These are phyloP conservation scores for Perithous albicinctus DNA, from an alignment of 2,888 invertebrate species.

Conservation along the genomic window DNA sequence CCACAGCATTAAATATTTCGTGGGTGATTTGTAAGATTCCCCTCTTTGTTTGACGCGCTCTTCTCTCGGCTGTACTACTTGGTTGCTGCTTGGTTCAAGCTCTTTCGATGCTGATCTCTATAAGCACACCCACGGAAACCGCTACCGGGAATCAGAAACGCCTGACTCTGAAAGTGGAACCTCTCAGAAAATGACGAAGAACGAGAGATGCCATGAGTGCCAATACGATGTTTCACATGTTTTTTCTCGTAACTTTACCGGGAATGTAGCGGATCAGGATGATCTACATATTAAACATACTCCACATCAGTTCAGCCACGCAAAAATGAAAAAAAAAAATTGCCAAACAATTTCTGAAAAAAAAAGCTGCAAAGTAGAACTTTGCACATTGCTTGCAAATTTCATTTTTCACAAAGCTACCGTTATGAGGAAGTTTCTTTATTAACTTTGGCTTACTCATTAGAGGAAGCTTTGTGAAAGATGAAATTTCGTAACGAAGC, in stretches of 20 bases:
- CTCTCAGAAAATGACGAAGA: conserved; percentile 18
- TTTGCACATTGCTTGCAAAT: too few species aligned
- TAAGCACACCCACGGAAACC: conserved; percentile 33
- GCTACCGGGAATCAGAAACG: conserved; percentile 1
- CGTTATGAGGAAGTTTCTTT: too few species aligned
- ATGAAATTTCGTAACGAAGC: too few species aligned
- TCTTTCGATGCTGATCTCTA: background rate
- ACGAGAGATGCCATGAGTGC: conserved; percentile 33
- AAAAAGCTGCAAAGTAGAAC: too few species aligned
- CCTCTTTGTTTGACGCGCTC: background rate
- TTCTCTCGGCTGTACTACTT: background rate
- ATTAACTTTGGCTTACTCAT: too few species aligned
- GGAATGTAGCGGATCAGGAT: conserved; percentile 1
- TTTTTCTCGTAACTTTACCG: conserved; percentile 68
- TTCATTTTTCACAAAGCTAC: too few species aligned
- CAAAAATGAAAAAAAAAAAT: too few species aligned
- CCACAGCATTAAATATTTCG: conserved; percentile 7
- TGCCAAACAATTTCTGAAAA: too few species aligned
- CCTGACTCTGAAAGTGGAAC: background rate
- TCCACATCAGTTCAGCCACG: too few species aligned
- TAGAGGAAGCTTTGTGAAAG: too few species aligned
- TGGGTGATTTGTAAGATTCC: background rate
- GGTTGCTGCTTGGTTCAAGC: background rate
- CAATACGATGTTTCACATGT: conserved; percentile 61
- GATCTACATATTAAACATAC: background rate